Conservation (phyloP, 2,888 invertebrate species). For the Parasteatoda lunata region DNA sequence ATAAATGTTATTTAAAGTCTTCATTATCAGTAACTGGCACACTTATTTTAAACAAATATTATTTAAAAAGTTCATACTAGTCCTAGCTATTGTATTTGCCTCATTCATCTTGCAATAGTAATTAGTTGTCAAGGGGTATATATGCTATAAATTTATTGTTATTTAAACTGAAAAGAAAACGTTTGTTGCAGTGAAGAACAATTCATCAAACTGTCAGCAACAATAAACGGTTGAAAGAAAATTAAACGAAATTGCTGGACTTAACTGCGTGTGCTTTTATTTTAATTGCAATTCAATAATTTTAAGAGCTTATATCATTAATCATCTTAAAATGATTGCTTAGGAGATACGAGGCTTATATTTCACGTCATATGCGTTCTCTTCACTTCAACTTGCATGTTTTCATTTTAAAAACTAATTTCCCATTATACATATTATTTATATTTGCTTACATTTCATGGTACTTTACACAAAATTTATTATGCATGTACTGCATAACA, state of each 20-base stretch:
- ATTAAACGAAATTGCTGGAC: neutral
- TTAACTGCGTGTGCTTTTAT: neutral
- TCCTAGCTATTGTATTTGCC: neutral
- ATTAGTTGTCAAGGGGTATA: neutral
- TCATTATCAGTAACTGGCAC: too few relatives aligned
- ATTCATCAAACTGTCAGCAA: neutral
- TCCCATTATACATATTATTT: too few relatives aligned
- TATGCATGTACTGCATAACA: too few relatives aligned
- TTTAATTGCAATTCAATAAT: neutral
- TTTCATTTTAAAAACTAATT: too few relatives aligned
- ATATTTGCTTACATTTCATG: too few relatives aligned
- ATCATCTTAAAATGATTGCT: neutral
- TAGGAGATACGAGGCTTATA: too few relatives aligned
- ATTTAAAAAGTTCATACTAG: too few relatives aligned
- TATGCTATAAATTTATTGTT: neutral
- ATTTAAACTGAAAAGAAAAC: neutral
- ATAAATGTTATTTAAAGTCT: too few relatives aligned
- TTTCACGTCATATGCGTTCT: too few relatives aligned
- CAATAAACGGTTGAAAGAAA: neutral
- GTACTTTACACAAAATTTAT: too few relatives aligned
- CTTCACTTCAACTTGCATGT: too few relatives aligned
- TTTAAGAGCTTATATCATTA: neutral
- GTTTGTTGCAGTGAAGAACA: neutral
- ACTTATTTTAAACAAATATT: too few relatives aligned
- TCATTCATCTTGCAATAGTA: neutral